phyloP scores from a whole-genome alignment of 2,113 vertebrate genomes.

The Felis chaus region DNA sequence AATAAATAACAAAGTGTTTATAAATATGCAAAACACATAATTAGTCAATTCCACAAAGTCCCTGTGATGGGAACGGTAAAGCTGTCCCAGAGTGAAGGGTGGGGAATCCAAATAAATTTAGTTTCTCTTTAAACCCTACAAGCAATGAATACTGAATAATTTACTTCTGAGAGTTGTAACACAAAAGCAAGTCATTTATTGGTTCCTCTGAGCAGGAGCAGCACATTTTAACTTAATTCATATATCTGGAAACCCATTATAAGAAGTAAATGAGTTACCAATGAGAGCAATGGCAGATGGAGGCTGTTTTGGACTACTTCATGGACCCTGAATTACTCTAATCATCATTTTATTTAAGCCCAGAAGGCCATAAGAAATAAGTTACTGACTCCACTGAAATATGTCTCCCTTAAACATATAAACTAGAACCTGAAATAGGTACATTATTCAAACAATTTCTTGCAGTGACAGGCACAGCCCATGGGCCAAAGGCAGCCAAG shows the following conservation, averaged over 20 bases:
- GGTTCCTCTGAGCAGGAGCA: conserved; percentile 75
- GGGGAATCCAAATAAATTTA: conserved; percentile 76
- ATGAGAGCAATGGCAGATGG: conserved; percentile 55
- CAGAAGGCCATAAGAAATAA: conserved; percentile 59
- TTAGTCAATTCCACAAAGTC: conserved; percentile 82
- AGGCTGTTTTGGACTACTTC: conserved; percentile 63
- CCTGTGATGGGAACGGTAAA: conserved; percentile 78
- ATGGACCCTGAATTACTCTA: conserved; percentile 50
- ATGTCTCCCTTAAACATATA: conserved; percentile 36
- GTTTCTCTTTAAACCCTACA: conserved; percentile 77
- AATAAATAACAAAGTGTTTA: conserved; percentile 86
- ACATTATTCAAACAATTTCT: neutral
- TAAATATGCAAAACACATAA: conserved; percentile 87
- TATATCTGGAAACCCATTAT: conserved; percentile 38
- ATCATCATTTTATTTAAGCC: conserved; percentile 75
- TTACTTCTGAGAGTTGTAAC: conserved; percentile 73
- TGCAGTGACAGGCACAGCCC: neutral
- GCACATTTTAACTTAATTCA: conserved; percentile 69
- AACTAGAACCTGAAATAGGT: neutral
- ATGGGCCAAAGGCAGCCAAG: neutral
- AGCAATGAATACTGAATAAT: conserved; percentile 79
- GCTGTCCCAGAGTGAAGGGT: conserved; percentile 72
- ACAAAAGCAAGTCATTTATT: conserved; percentile 79
- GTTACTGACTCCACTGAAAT: conserved; percentile 57
- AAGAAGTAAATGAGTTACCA: conserved; percentile 63